Conservation (phyloP, 2,113 vertebrate genomes). For the Calonectris borealis region DNA sequence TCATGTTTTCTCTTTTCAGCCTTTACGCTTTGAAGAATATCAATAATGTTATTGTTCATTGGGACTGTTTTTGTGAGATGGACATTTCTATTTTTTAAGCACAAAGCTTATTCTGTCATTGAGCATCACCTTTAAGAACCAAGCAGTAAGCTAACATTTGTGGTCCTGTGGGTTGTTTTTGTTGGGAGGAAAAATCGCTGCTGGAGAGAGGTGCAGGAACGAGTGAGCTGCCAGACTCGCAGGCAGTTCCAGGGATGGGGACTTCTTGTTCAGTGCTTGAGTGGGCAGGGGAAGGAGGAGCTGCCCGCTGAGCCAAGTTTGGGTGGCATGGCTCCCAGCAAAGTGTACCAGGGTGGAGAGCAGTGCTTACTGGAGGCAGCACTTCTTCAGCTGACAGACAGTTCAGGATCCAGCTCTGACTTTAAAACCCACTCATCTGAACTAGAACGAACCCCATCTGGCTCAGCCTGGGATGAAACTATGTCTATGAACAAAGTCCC, state of each 20-base stretch:
- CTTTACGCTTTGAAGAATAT: background rate
- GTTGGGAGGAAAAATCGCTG: background rate
- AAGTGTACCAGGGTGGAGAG: background rate
- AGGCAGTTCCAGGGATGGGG: background rate
- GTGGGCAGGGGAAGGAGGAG: slow-evolving; percentile 6
- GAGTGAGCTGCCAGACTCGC: background rate
- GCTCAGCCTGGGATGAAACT: background rate
- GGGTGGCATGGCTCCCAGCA: slow-evolving; percentile 28
- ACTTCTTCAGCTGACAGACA: background rate
- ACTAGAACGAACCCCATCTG: background rate
- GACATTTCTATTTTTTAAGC: background rate
- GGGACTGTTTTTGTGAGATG: background rate
- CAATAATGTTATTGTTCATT: background rate
- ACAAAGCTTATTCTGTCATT: background rate
- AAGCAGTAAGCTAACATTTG: background rate
- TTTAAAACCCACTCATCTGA: background rate
- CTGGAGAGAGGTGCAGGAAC: background rate
- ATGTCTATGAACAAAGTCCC: background rate
- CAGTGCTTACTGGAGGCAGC: background rate
- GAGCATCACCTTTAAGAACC: background rate
- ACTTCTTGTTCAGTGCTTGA: slow-evolving; percentile 20
- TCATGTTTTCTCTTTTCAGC: background rate
- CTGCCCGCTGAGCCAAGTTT: background rate
- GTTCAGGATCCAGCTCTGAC: background rate
- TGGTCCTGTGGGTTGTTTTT: background rate